Percentiles rank a stretch among this genome's conserved stretches.
These are phyloP conservation scores for Belgica antarctica DNA, from an alignment of 2,888 invertebrate species.

Conservation along the genomic window DNA sequence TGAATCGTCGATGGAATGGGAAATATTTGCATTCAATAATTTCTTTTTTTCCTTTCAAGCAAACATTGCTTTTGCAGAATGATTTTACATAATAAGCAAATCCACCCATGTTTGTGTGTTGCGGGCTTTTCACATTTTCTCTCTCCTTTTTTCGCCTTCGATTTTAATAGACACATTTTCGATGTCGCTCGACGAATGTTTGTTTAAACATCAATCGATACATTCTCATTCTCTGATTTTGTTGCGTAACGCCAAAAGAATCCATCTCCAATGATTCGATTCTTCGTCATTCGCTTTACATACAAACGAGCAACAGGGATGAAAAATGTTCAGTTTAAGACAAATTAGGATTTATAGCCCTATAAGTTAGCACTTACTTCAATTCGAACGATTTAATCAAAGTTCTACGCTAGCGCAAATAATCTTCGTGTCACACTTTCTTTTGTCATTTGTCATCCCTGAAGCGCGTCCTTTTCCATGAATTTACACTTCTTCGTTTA, in stretches of 20 bases:
- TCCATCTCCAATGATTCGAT: neutral
- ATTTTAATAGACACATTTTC: slow-evolving; percentile 30
- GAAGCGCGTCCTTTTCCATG: too few relatives aligned
- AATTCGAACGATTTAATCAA: too few relatives aligned
- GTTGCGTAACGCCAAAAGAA: neutral
- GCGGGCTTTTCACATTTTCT: neutral
- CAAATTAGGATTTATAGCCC: too few relatives aligned
- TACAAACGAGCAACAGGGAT: too few relatives aligned
- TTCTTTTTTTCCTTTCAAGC: neutral
- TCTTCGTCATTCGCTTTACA: too few relatives aligned
- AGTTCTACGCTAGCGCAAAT: too few relatives aligned
- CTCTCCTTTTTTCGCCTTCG: neutral
- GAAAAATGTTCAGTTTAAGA: too few relatives aligned
- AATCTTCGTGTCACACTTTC: too few relatives aligned
- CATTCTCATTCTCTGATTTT: neutral
- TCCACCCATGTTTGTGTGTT: neutral
- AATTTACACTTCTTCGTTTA: slow-evolving; percentile 23
- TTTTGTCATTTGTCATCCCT: neutral
- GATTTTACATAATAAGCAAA: slow-evolving; percentile 17
- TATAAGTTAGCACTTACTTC: too few relatives aligned
- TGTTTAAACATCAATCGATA: slow-evolving; percentile 35
- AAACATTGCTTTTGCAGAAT: neutral
- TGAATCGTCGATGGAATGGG: neutral
- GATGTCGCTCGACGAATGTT: slow-evolving; percentile 22
- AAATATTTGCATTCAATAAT: slow-evolving; percentile 20